These are phyloP conservation scores for Notothenia rossii DNA, from an alignment of 2,113 vertebrate genomes.

Conservation along the genomic window DNA sequence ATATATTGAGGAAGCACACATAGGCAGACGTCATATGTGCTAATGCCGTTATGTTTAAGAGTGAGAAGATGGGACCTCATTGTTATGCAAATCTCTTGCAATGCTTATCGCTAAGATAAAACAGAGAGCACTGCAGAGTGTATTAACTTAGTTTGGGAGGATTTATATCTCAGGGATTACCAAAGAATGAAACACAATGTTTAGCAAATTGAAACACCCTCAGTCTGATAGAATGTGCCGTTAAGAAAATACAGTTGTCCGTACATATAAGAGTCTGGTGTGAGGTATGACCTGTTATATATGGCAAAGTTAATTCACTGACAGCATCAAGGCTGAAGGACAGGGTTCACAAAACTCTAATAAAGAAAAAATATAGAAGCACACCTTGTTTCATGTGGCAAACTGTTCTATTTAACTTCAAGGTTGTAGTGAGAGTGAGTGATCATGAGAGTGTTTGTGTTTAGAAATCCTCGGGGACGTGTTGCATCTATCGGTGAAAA, in stretches of 20 bases:
- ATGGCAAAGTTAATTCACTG: neutral
- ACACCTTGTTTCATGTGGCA: constrained; percentile 42
- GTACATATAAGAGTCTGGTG: neutral
- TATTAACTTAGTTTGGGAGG: constrained; percentile 43
- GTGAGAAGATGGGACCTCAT: constrained; percentile 53
- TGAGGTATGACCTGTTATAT: neutral
- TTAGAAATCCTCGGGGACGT: constrained; percentile 55
- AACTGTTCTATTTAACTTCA: constrained; percentile 55
- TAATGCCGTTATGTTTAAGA: constrained; percentile 46
- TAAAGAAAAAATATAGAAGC: neutral
- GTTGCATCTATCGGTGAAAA: constrained; percentile 58
- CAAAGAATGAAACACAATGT: constrained; percentile 30
- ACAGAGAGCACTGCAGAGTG: constrained; percentile 35
- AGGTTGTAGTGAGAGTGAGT: constrained; percentile 55
- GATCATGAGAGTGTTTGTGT: constrained; percentile 62
- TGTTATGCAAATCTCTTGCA: constrained; percentile 71
- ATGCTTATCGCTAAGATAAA: constrained; percentile 41
- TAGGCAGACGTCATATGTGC: constrained; percentile 33
- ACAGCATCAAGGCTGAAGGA: constrained; percentile 3
- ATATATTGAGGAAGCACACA: constrained; percentile 33
- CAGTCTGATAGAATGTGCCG: neutral
- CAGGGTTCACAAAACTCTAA: neutral
- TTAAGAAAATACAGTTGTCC: constrained; percentile 6
- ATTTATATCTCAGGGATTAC: constrained; percentile 60
- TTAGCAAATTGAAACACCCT: constrained; percentile 28